A percentile compares a stretch with the other conserved stretches of the same genome.
Evolutionary conservation across 1,140 invertebrate genomes (phyloP).

Genomic region (Orchesella cincta): DNA sequence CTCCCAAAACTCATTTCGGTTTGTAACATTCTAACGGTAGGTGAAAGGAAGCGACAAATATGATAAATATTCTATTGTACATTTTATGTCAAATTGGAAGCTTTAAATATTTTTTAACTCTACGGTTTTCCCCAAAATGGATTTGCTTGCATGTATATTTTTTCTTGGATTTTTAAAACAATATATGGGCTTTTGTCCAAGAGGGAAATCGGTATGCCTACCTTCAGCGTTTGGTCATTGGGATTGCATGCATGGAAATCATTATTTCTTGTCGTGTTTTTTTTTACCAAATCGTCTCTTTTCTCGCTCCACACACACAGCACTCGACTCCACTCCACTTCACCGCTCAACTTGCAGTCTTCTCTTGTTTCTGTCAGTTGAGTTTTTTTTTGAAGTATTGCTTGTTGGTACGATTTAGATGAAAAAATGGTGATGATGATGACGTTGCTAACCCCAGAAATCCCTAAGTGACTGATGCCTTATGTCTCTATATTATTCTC

Average conservation of each 20-base stretch:
- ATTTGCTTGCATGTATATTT: constrained; percentile 18
- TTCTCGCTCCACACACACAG: neutral
- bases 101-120: neutral
- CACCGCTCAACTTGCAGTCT: neutral
- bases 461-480: constrained; percentile 10
- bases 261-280: constrained; percentile 36
- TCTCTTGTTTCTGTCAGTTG: constrained; percentile 37
- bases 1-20: neutral
- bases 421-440: neutral
- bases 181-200: neutral
- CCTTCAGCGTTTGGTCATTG: constrained; percentile 18
- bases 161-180: neutral
- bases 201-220: neutral
- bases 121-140: too few relatives aligned
- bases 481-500: constrained; percentile 14
- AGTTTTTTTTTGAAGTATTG: constrained; percentile 25
- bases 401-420: neutral
- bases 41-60: neutral
- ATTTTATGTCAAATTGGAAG: constrained; percentile 2
- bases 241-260: constrained; percentile 38
- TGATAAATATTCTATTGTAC: constrained; percentile 22
- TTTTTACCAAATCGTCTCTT: constrained; percentile 10
- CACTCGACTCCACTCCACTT: neutral
- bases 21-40: neutral
- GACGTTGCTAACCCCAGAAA: constrained; percentile 1